A percentile compares a stretch with the other conserved stretches of the same genome.
phyloP scores from a whole-genome alignment of 1,140 invertebrate species.

The Drosophila persimilis region DNA sequence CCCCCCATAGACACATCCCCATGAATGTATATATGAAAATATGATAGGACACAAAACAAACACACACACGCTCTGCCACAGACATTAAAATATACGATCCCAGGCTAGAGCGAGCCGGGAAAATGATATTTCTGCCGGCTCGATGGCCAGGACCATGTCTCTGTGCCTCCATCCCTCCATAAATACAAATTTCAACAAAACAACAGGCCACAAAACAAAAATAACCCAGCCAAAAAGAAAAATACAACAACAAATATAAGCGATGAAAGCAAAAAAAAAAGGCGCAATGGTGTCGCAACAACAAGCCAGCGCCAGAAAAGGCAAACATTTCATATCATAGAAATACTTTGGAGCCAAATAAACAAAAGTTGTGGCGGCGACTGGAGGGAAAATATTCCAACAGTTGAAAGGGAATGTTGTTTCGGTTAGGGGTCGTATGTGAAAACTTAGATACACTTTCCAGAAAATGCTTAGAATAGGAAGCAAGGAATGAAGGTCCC shows the following conservation, averaged over 20 bases:
- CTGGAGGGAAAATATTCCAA: constrained; percentile 37
- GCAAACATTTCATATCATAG: constrained; percentile 68
- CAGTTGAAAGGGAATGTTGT: constrained; percentile 37
- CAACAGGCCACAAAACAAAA: constrained; percentile 60
- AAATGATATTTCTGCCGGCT: constrained; percentile 66
- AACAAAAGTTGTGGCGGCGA: constrained; percentile 50
- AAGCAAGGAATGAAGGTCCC: not conserved
- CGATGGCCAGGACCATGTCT: constrained; percentile 46
- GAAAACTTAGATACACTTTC: constrained; percentile 32
- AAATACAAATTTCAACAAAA: constrained; percentile 78
- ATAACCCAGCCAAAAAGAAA: constrained; percentile 17
- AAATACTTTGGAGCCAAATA: constrained; percentile 70
- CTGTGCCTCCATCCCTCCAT: constrained; percentile 56
- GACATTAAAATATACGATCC: constrained; percentile 73
- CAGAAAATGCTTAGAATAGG: not conserved
- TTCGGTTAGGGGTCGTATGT: not conserved
- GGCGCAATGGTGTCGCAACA: constrained; percentile 54
- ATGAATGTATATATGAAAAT: constrained; percentile 50
- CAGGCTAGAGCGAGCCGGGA: constrained; percentile 46
- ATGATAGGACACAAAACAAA: constrained; percentile 60
- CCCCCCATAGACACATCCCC: not conserved
- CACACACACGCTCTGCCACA: constrained; percentile 15
- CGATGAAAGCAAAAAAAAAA: constrained; percentile 67
- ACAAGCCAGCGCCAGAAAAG: constrained; percentile 26
- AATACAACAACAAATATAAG: constrained; percentile 35